Conservation (phyloP, 2,797 vertebrate species). For the Pampus argenteus region DNA sequence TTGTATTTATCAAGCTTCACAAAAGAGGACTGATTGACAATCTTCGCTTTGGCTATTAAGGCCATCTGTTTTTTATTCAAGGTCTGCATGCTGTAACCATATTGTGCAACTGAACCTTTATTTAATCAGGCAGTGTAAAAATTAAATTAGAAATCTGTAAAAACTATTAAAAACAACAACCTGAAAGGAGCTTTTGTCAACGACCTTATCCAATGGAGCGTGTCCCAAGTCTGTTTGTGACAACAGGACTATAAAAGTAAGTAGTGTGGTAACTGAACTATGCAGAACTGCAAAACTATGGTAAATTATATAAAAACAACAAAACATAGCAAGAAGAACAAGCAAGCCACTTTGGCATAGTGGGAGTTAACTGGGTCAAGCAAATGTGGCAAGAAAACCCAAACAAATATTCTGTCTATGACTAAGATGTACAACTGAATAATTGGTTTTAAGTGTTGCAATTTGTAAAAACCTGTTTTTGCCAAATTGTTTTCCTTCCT, state of each 20-base stretch:
- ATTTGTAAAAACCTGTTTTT: conserved; percentile 77
- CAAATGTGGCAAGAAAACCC: conserved; percentile 63
- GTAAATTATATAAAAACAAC: conserved; percentile 18
- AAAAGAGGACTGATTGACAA: conserved; percentile 43
- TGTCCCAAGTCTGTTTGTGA: neutral
- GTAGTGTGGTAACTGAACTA: conserved; percentile 15
- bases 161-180: conserved; percentile 29
- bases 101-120: conserved; percentile 49
- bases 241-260: conserved; percentile 27
- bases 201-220: conserved; percentile 10
- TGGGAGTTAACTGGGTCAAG: conserved; percentile 56
- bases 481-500: conserved; percentile 74
- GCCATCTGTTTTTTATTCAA: conserved; percentile 59
- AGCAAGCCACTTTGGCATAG: neutral
- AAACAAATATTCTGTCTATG: conserved; percentile 72
- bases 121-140: conserved; percentile 47
- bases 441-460: conserved; percentile 75
- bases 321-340: neutral
- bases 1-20: conserved; percentile 43
- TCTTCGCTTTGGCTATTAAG: conserved; percentile 42
- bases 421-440: conserved; percentile 74
- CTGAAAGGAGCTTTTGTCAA: conserved; percentile 20
- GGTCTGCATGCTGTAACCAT: conserved; percentile 39
- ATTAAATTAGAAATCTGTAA: conserved; percentile 30
- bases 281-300: neutral